These are phyloP conservation scores for Myathropa florea DNA, from an alignment of 2,888 invertebrate species.

Conservation along the genomic window DNA sequence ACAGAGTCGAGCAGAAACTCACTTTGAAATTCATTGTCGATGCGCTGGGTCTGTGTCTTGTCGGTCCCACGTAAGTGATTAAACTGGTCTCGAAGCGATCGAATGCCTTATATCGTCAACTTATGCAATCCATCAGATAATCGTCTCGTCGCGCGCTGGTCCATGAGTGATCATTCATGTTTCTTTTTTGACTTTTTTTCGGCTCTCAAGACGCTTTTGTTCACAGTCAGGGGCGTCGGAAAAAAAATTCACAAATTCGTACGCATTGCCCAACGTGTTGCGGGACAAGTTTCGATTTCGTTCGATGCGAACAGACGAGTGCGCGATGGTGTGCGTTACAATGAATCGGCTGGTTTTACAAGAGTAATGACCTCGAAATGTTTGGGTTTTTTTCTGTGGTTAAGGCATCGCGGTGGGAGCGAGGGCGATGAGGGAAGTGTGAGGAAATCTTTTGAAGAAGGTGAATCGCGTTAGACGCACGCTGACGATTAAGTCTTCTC, in stretches of 20 bases:
- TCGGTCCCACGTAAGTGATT: constrained; percentile 39
- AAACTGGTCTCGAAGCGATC: constrained; percentile 44
- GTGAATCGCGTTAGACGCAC: constrained; percentile 38
- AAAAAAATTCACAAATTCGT: neutral
- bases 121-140: constrained; percentile 50
- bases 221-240: constrained; percentile 10
- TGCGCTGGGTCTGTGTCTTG: constrained; percentile 35
- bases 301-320: neutral
- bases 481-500: neutral
- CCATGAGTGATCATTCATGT: constrained; percentile 38
- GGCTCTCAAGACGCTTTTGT: constrained; percentile 23
- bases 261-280: constrained; percentile 32
- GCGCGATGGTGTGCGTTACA: neutral
- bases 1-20: constrained; percentile 27
- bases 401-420: neutral
- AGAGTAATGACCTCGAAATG: constrained; percentile 64
- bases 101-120: constrained; percentile 56
- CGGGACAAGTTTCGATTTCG: constrained; percentile 22
- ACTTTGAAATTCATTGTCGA: constrained; percentile 63
- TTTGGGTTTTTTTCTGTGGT: constrained; percentile 23
- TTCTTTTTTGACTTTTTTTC: constrained; percentile 14
- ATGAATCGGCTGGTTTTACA: constrained; percentile 20
- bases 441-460: constrained; percentile 25
- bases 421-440: neutral
- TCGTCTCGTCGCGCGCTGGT: constrained; percentile 8